Conservation (phyloP, 2,888 invertebrate genomes). For the Dromius quadrimaculatus region DNA sequence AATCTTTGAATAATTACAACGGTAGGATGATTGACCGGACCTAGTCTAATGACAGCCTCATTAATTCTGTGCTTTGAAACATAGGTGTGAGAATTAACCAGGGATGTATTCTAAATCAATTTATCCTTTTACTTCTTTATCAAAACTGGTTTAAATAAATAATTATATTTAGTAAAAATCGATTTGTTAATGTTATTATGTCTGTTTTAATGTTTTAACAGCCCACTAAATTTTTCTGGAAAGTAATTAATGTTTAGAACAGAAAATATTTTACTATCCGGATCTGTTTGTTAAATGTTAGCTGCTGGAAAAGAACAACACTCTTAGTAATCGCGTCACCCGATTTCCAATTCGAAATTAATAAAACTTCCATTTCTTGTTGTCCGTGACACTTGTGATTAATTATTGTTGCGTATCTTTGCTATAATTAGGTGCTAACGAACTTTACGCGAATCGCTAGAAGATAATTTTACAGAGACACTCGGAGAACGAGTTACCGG, state of each 20-base stretch:
- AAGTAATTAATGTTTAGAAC: neutral
- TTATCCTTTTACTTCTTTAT: no score
- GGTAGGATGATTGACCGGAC: slow-evolving; percentile 40
- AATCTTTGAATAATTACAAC: slow-evolving; percentile 47
- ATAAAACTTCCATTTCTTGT: slow-evolving; percentile 44
- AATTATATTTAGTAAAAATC: no score
- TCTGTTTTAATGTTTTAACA: no score
- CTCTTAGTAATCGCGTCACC: slow-evolving; percentile 21
- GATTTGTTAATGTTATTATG: no score
- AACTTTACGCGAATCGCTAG: slow-evolving; percentile 41
- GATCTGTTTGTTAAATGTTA: slow-evolving; percentile 2
- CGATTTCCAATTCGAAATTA: slow-evolving; percentile 48
- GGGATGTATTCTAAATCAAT: neutral
- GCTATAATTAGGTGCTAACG: slow-evolving; percentile 53
- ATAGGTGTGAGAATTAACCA: slow-evolving; percentile 16
- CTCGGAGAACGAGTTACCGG: neutral
- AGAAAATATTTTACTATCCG: neutral
- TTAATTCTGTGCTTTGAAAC: slow-evolving; percentile 26
- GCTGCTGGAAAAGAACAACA: slow-evolving; percentile 13
- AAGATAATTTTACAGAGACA: slow-evolving; percentile 20
- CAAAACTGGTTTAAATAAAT: no score
- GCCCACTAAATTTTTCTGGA: neutral
- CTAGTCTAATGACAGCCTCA: slow-evolving; percentile 42
- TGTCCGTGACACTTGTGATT: slow-evolving; percentile 42
- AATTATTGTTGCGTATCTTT: slow-evolving; percentile 44